Base-by-base conservation (phyloP, 2,888 invertebrate species). In the Drosophila algonquin region DNA sequence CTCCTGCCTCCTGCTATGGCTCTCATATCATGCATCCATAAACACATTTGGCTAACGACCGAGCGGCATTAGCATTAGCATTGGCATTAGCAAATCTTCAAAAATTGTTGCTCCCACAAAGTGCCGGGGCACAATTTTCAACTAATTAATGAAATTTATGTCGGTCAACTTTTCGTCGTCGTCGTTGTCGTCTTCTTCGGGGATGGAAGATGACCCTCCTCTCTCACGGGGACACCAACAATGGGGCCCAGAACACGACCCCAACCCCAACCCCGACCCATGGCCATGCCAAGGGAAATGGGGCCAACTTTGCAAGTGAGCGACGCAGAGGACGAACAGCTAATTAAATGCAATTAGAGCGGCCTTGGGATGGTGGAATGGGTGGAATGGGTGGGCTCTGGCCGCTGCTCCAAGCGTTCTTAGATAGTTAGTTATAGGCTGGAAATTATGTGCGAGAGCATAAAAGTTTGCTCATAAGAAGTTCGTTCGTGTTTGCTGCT, bases 61-160 rank as follows among this genome's bases (percentile, higher is more conserved):
- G 52, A 58, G 60, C 55, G 54, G 62, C 76, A 72, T 77, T 69
- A 77, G 73, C 68, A 72, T 79, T 67, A 77, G 73, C 68, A 75
- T 79, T 69, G 75, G 73, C 68, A 72, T 79, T 69, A 77, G 73
- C 68, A 75, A 81, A 75, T 81, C 79, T 77, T 75, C 64, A 69
- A 63, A 79, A 65, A 72, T 71, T 77, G 47, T 59, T 65, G 30
- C 61, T 45, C 46, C 40, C 63, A 57, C 62, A 68, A 40, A 40
- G 57, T 46, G 72, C 54, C 35, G 45, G 40, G 47, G 40, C 58
- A 59, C 27, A 73, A 68, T 72, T 62, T 73, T 63, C 53, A 63
- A 79, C 80, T 79, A 81, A 79, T 77, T 80, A 81, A 81, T 77
- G 70, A 73, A 81, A 80, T 81, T 80, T 80, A 80, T 80, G 77